These are phyloP conservation scores for Sebastolobus alascanus DNA, from an alignment of 2,797 vertebrate genomes.

Conservation along the genomic window DNA sequence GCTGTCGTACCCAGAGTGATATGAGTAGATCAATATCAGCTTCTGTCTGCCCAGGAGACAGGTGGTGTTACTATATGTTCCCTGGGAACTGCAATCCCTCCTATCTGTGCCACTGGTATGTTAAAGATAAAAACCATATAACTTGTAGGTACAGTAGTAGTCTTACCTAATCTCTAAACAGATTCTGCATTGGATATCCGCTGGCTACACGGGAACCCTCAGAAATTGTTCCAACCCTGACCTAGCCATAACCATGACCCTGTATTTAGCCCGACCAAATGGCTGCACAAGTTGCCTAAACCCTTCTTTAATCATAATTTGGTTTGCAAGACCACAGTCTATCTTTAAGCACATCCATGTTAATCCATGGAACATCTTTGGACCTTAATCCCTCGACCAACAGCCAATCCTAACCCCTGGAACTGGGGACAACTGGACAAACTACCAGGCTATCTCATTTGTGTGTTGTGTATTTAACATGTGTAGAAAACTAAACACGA, in stretches of 20 bases:
- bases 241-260: not conserved
- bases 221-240: not conserved
- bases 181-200: too few species aligned
- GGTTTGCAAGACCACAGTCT: not conserved
- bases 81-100: not conserved
- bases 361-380: not conserved
- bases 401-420: not conserved
- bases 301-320: not conserved
- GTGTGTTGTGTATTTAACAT: not conserved
- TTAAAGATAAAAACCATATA: not conserved
- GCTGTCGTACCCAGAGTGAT: not conserved
- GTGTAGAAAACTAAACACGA: not conserved
- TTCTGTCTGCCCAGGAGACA: not conserved
- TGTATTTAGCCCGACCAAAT: not conserved
- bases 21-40: not conserved
- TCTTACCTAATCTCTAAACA: not conserved
- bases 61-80: not conserved
- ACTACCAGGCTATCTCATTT: not conserved
- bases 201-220: too few species aligned
- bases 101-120: not conserved
- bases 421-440: not conserved
- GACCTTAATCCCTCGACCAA: not conserved
- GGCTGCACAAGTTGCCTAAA: not conserved
- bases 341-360: not conserved
- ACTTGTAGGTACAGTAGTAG: not conserved